These are phyloP conservation scores for Porites rus DNA, from an alignment of 92 coral and sea anemone genomes.

Conservation along the genomic window DNA sequence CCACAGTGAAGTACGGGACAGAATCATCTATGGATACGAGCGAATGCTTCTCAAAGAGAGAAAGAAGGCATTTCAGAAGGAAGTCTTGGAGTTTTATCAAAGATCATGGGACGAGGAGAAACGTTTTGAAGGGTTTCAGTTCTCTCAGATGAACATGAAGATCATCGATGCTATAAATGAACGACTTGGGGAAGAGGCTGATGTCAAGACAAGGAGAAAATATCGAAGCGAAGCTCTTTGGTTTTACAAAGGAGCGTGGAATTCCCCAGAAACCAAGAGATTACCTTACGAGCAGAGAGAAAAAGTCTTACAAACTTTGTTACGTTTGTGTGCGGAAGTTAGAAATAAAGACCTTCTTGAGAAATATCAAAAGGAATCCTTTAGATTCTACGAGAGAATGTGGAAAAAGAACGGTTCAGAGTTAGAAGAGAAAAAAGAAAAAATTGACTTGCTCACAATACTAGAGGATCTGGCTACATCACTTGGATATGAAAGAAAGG, in stretches of 20 bases:
- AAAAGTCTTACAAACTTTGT: not conserved
- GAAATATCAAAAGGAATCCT: not conserved
- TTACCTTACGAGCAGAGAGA: conserved; percentile 7
- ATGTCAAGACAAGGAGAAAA: conserved; percentile 4
- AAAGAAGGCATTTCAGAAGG: conserved; percentile 10
- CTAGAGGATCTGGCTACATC: not conserved
- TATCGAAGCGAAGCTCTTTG: conserved; percentile 36
- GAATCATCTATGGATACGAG: conserved; percentile 29
- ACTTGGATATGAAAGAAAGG: not conserved
- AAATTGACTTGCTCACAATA: not conserved
- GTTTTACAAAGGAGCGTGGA: conserved; percentile 45
- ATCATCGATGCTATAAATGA: conserved; percentile 28
- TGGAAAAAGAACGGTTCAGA: not conserved
- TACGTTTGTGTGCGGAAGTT: not conserved
- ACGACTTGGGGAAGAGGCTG: not conserved
- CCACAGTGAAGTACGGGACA: conserved; percentile 65
- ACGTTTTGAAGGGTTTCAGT: conserved; percentile 20
- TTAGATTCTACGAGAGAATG: conserved; percentile 1
- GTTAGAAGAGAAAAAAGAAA: not conserved
- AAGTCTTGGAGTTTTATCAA: conserved; percentile 32
- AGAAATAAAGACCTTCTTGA: not conserved
- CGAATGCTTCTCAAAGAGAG: not conserved
- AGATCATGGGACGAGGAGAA: conserved; percentile 48
- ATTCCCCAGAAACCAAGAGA: conserved; percentile 33
- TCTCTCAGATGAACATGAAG: conserved; percentile 1